Evolutionary conservation across 2,113 vertebrate genomes (phyloP), one percentile per base, ranked within the genome.

Genomic region (Verasper variegatus): DNA sequence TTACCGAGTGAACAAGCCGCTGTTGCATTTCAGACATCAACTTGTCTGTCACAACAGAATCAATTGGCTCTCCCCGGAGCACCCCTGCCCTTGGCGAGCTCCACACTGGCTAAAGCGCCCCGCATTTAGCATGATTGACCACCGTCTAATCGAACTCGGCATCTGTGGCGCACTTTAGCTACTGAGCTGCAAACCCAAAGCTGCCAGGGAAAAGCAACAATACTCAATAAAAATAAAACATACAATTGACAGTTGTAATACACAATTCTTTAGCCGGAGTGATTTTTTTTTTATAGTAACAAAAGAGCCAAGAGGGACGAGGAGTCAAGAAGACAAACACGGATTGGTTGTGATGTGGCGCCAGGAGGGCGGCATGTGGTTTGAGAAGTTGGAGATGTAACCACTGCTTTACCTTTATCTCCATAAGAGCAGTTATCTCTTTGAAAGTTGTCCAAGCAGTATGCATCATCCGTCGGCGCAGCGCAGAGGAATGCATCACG

Each of bases 51-150:
- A 77, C 57, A 51, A 52, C 55, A 35, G 31, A 80, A 85, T 81
- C 86, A 81, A 83, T 78, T 18, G 54, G 54, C 52, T 58, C 31
- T 27, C 62, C 59, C 74, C 3, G 51, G 81, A 78, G 73, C 12
- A 27, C 59, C 56, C 9, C 52, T 31, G 59, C 65, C 72, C 52
- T 71, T 31, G 60, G 59, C 10, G 35, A 6, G 17, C 61, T 68
- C 13, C 59, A 47, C 52, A 77, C 66, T 18, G 54, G 51, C 74
- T 58, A 27, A 69, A 78, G 45, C 27, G 7, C 23, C 1, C 23
- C 2, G 40, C 82, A 71, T 84, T 89, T 78, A 85, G 59, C 67
- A 40, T 58, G 74, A 86, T 54, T 80, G 75, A 68, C 78, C 75
- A 63, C 69, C 67, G 45, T 71, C 68, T 27, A 69, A 84, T 88